Percentiles rank a stretch among this genome's conserved stretches.
phyloP scores from a whole-genome alignment of 2,797 vertebrate genomes.

The Pangasius mekongensis region DNA sequence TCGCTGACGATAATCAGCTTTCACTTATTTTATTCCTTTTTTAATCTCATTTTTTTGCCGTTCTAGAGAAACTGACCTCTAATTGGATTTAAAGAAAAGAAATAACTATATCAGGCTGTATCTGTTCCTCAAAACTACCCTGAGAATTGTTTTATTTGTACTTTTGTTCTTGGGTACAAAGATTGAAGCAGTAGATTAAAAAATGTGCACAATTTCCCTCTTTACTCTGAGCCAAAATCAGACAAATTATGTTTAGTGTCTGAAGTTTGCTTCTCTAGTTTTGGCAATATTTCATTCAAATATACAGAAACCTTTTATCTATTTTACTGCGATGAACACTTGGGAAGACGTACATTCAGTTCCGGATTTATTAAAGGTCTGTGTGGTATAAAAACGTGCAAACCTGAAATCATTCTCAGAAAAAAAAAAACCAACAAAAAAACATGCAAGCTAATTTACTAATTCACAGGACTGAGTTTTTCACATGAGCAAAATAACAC shows the following conservation, averaged over 20 bases:
- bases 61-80: conserved; percentile 15
- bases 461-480: too few relatives aligned
- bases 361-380: not conserved
- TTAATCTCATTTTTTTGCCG: not conserved
- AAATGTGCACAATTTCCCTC: not conserved
- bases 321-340: not conserved
- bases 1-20: conserved; percentile 10
- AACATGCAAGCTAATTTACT: too few relatives aligned
- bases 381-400: too few relatives aligned
- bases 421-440: too few relatives aligned
- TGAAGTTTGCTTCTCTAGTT: not conserved
- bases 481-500: too few relatives aligned
- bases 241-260: not conserved
- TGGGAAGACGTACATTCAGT: not conserved
- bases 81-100: conserved; percentile 4
- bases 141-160: not conserved
- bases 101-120: not conserved
- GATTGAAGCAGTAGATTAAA: not conserved
- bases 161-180: not conserved
- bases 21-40: conserved; percentile 23
- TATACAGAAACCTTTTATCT: not conserved
- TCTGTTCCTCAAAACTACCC: not conserved
- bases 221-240: not conserved
- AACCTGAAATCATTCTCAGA: too few relatives aligned
- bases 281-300: not conserved